These are phyloP conservation scores for Dicentrarchus labrax DNA, from an alignment of 2,113 vertebrate species.

Conservation along the genomic window DNA sequence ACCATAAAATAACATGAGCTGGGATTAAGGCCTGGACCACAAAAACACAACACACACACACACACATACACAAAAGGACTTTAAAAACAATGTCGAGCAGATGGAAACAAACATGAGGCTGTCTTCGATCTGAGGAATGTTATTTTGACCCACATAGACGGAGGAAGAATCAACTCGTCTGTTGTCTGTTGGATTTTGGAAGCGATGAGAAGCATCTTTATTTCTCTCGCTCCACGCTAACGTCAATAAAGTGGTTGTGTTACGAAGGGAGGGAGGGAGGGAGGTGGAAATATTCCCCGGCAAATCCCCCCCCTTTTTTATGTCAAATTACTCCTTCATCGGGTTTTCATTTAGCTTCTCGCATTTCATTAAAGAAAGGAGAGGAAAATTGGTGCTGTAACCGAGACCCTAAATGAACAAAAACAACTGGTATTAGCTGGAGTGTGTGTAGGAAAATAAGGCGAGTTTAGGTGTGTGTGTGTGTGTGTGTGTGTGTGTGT, in stretches of 20 bases:
- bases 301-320: conserved; percentile 7
- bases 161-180: conserved; percentile 26
- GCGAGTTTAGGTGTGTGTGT: too few species aligned
- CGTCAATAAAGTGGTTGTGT: conserved; percentile 10
- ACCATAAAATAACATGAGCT: conserved; percentile 50
- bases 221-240: neutral
- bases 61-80: neutral
- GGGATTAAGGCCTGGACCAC: conserved; percentile 46
- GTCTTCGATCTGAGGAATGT: conserved; percentile 57
- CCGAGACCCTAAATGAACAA: conserved; percentile 4
- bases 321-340: conserved; percentile 56
- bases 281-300: conserved; percentile 4
- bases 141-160: conserved; percentile 56
- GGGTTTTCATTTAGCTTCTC: conserved; percentile 52
- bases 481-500: too few species aligned
- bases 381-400: conserved; percentile 28
- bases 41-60: conserved; percentile 3
- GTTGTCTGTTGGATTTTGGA: conserved; percentile 49
- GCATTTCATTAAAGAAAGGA: conserved; percentile 40
- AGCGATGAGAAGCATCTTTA: conserved; percentile 45
- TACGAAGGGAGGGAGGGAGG: neutral
- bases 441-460: conserved; percentile 9
- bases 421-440: neutral
- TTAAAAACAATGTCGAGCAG: conserved; percentile 25
- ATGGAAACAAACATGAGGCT: conserved; percentile 55